A percentile compares a stretch with the other conserved stretches of the same genome.
Evolutionary conservation across 2,113 vertebrate species (phyloP).

Genomic region (Genyomyrus donnyi): DNA sequence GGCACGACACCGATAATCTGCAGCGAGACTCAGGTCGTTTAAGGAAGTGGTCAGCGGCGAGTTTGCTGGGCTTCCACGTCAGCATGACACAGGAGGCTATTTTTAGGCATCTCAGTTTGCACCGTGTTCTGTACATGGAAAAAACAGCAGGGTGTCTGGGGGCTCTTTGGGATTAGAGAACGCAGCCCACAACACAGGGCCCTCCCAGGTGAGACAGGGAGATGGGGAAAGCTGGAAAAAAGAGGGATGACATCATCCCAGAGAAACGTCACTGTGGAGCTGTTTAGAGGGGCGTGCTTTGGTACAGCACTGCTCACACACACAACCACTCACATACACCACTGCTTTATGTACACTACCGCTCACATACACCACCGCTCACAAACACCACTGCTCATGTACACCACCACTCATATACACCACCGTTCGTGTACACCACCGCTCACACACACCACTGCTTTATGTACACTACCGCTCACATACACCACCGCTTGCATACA

Average conservation of each 20-base stretch:
- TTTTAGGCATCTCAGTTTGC: background rate
- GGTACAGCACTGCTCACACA: background rate
- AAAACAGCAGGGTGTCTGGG: background rate
- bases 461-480: too few relatives aligned
- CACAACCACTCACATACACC: background rate
- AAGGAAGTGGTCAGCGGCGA: conserved; percentile 10
- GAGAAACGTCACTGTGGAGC: background rate
- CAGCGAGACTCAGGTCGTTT: background rate
- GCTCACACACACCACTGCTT: too few relatives aligned
- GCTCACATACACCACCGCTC: too few relatives aligned
- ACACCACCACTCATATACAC: background rate
- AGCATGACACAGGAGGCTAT: conserved; percentile 16
- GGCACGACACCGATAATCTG: background rate
- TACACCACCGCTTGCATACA: too few relatives aligned
- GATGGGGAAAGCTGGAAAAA: background rate
- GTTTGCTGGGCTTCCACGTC: background rate
- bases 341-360: background rate
- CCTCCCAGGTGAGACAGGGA: background rate
- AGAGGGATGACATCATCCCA: background rate
- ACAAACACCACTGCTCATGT: background rate
- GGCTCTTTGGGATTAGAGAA: background rate
- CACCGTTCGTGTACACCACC: background rate
- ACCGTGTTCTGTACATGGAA: background rate
- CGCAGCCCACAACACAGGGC: conserved; percentile 4
- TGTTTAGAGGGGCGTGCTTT: background rate